phyloP scores from a whole-genome alignment of 2,888 invertebrate genomes.

The Ormyrus pomaceus region DNA sequence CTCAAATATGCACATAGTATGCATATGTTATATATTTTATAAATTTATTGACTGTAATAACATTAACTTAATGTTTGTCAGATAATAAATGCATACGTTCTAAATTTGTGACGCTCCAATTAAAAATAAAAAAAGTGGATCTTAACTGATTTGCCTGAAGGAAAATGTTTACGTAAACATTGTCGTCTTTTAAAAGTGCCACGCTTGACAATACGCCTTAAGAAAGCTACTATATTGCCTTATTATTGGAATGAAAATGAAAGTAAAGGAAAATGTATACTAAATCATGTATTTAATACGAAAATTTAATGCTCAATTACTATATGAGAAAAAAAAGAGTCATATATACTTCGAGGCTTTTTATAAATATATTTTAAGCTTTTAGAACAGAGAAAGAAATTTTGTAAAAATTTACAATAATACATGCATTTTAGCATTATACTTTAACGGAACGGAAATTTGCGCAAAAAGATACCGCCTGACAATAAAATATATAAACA shows the following conservation, averaged over 20 bases:
- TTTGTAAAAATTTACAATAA: conserved; percentile 31
- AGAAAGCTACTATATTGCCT: conserved; percentile 31
- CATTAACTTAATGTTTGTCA: too few relatives aligned
- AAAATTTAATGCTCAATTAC: not conserved
- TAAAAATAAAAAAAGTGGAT: not conserved
- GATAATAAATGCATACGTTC: not conserved
- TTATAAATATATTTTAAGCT: conserved; percentile 34
- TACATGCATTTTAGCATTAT: conserved; percentile 2
- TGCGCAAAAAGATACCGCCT: not conserved
- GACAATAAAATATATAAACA: conserved; percentile 30
- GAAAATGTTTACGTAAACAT: not conserved
- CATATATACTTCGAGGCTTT: conserved; percentile 28
- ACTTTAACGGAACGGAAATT: not conserved
- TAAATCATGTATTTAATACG: conserved; percentile 6
- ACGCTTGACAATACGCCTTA: conserved; percentile 43
- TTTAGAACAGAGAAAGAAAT: not conserved
- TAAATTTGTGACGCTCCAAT: not conserved
- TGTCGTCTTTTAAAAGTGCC: conserved; percentile 25
- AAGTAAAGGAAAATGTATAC: conserved; percentile 3
- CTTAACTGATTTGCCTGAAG: conserved; percentile 10
- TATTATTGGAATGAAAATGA: conserved; percentile 30
- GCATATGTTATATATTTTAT: too few relatives aligned
- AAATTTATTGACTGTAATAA: not conserved
- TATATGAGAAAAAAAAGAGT: conserved; percentile 1
- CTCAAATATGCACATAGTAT: not conserved